Conservation (phyloP, 2,888 invertebrate genomes). For the Dicranocentrus wangi region DNA sequence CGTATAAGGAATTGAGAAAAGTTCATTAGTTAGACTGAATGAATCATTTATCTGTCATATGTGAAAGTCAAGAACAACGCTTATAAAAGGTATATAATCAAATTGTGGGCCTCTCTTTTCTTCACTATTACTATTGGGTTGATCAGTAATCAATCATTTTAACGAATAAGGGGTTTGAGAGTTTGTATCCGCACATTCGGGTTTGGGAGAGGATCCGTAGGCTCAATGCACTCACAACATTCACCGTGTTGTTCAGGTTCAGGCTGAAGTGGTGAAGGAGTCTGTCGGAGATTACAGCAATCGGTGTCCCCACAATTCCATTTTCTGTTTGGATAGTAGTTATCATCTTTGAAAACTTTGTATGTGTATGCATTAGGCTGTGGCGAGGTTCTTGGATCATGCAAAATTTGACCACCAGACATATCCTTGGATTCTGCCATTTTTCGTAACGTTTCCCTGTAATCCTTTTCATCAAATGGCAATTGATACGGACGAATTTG, state of each 20-base stretch:
- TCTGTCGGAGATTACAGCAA: conserved; percentile 60
- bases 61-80: too few relatives aligned
- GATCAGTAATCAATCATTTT: too few relatives aligned
- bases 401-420: conserved; percentile 51
- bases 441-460: conserved; percentile 22
- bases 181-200: conserved; percentile 32
- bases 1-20: too few relatives aligned
- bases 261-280: conserved; percentile 13
- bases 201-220: conserved; percentile 23
- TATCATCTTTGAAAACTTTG: conserved; percentile 57
- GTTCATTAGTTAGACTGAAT: too few relatives aligned
- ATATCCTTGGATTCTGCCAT: conserved; percentile 22
- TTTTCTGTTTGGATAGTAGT: conserved; percentile 67
- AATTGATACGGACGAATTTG: conserved; percentile 30
- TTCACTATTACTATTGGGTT: too few relatives aligned
- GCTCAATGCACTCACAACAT: conserved; percentile 58
- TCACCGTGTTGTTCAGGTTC: conserved; percentile 7
- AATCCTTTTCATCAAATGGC: conserved; percentile 26
- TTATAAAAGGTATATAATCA: too few relatives aligned
- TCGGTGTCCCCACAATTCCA: conserved; percentile 68
- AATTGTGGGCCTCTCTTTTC: too few relatives aligned
- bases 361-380: conserved; percentile 69
- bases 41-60: too few relatives aligned
- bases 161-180: conserved; percentile 37
- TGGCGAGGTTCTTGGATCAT: conserved; percentile 66